A percentile compares a stretch with the other conserved stretches of the same genome.
Conservation (phyloP, 2,797 vertebrate species). For the Cossypha caffra region DNA sequence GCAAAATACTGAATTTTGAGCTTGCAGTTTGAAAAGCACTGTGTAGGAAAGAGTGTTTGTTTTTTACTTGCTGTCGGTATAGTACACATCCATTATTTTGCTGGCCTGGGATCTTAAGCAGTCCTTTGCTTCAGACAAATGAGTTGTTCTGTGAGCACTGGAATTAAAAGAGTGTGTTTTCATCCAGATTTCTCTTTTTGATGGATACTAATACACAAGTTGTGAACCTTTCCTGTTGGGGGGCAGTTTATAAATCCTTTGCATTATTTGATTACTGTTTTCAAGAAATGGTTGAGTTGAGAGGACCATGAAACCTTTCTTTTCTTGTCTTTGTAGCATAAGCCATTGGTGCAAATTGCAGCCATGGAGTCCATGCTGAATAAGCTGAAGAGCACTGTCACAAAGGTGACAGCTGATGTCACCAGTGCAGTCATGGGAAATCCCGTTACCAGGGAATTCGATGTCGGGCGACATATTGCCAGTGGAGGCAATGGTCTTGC, state of each 20-base stretch:
- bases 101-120: background rate
- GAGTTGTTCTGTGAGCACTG: background rate
- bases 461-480: constrained; percentile 95
- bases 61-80: background rate
- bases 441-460: constrained; percentile 96
- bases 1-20: background rate
- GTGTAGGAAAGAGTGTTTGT: background rate
- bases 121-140: background rate
- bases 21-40: background rate
- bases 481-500: constrained; percentile 93
- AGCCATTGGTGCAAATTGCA: background rate
- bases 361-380: constrained; percentile 99
- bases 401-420: constrained; percentile 97
- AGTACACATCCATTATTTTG: background rate
- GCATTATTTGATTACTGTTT: background rate
- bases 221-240: background rate
- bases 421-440: constrained; percentile 99
- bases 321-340: constrained; percentile 42
- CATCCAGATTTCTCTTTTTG: background rate
- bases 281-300: background rate
- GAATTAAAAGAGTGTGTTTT: background rate
- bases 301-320: background rate
- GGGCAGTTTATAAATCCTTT: background rate
- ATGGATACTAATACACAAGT: background rate
- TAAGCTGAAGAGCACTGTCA: constrained; percentile 97